Percentiles rank a stretch among this genome's conserved stretches.
These are phyloP conservation scores for Triplophysa yarkandensis DNA, from an alignment of 2,797 vertebrate species.

Conservation along the genomic window DNA sequence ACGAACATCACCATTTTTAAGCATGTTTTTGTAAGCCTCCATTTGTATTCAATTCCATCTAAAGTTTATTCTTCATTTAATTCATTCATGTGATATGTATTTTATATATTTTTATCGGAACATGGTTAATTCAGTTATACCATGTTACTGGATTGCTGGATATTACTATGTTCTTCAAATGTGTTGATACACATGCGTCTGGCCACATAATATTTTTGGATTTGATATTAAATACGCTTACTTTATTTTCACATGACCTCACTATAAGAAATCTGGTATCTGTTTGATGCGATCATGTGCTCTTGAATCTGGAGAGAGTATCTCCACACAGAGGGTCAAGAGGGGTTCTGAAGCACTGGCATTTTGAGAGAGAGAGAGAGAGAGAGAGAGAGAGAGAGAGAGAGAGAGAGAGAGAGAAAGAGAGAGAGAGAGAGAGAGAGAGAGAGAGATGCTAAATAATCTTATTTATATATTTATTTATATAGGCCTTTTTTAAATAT, in stretches of 20 bases:
- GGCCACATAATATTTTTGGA: slow-evolving; percentile 63
- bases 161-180: slow-evolving; percentile 55
- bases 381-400: not conserved
- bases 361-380: slow-evolving; percentile 35
- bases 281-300: slow-evolving; percentile 69
- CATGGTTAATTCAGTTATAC: too few species aligned
- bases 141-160: too few species aligned
- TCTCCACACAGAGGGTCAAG: slow-evolving; percentile 73
- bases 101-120: too few species aligned
- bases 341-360: slow-evolving; percentile 67
- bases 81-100: too few species aligned
- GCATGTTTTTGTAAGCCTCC: slow-evolving; percentile 36
- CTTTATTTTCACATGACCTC: slow-evolving; percentile 70
- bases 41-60: too few species aligned
- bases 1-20: slow-evolving; percentile 32
- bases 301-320: slow-evolving; percentile 69
- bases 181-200: too few species aligned
- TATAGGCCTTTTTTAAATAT: not conserved
- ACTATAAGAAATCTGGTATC: slow-evolving; percentile 74
- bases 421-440: not conserved
- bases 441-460: too few species aligned
- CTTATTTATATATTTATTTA: too few species aligned
- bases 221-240: slow-evolving; percentile 72
- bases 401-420: slow-evolving; percentile 1
- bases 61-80: too few species aligned